A percentile compares a stretch with the other conserved stretches of the same genome.
phyloP scores from a whole-genome alignment of 2,888 invertebrate species.

The Rhagonycha lutea region DNA sequence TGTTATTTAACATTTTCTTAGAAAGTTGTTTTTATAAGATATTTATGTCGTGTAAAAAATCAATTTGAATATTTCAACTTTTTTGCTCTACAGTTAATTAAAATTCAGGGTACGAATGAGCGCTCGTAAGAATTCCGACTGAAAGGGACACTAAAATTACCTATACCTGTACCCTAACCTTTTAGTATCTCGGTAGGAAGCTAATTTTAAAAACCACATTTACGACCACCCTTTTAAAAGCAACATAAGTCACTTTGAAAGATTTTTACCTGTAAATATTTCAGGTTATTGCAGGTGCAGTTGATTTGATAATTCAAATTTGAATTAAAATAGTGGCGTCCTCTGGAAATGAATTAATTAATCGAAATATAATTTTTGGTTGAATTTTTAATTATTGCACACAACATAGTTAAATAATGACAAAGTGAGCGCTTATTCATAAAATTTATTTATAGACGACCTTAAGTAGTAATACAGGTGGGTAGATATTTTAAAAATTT shows the following conservation, averaged over 20 bases:
- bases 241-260: not conserved
- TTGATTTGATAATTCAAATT: not conserved
- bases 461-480: not conserved
- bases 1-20: not conserved
- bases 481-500: not conserved
- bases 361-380: not conserved
- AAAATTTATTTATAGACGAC: slow-evolving; percentile 4
- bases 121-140: not conserved
- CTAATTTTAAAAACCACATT: not conserved
- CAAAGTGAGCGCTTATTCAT: not conserved
- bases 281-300: not conserved
- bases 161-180: not conserved
- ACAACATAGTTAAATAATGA: not conserved
- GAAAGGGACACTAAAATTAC: not conserved
- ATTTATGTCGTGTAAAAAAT: not conserved
- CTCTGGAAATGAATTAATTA: not conserved
- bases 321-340: not conserved
- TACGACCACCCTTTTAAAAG: not conserved
- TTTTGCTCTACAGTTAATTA: not conserved
- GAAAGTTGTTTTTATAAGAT: not conserved
- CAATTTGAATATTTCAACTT: not conserved
- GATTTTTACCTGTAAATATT: not conserved
- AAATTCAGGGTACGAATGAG: not conserved
- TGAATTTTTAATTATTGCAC: not conserved
- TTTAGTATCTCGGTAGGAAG: not conserved